Conservation (phyloP, 2,797 vertebrate species). For the Fratercula arctica region DNA sequence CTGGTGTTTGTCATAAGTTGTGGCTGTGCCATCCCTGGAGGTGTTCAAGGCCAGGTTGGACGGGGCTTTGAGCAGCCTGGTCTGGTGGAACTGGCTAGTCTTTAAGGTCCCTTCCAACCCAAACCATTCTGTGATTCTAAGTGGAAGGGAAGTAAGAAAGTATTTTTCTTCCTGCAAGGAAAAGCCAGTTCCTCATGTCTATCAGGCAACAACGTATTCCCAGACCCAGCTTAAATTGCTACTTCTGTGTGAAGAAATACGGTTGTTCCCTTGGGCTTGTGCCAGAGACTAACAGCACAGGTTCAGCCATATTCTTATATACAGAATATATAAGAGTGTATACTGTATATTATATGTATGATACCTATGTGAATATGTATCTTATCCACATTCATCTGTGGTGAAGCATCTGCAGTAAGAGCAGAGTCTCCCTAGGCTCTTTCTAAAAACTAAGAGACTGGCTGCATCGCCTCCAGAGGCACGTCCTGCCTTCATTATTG, state of each 20-base stretch:
- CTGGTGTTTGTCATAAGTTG: too few relatives aligned
- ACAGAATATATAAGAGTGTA: background rate
- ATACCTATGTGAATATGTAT: too few relatives aligned
- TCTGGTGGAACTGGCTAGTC: too few relatives aligned
- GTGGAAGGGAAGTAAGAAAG: background rate
- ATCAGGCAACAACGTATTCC: background rate
- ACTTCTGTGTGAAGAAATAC: background rate
- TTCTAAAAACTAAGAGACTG: background rate
- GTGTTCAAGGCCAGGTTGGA: too few relatives aligned
- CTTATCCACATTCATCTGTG: accelerated
- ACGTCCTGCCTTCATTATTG: background rate
- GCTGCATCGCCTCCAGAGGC: background rate
- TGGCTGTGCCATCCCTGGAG: too few relatives aligned
- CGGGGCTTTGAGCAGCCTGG: too few relatives aligned
- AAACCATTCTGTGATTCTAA: too few relatives aligned
- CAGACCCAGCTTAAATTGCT: background rate
- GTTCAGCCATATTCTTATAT: background rate
- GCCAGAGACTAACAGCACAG: background rate
- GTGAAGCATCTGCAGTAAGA: background rate
- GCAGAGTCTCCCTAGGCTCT: background rate
- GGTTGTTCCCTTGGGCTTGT: background rate
- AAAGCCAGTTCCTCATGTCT: background rate
- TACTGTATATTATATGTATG: background rate
- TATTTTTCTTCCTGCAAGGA: background rate
- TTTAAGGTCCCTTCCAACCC: too few relatives aligned